Evolutionary conservation across 2,797 vertebrate species (phyloP).

Genomic region (Onychomys leucogaster): DNA sequence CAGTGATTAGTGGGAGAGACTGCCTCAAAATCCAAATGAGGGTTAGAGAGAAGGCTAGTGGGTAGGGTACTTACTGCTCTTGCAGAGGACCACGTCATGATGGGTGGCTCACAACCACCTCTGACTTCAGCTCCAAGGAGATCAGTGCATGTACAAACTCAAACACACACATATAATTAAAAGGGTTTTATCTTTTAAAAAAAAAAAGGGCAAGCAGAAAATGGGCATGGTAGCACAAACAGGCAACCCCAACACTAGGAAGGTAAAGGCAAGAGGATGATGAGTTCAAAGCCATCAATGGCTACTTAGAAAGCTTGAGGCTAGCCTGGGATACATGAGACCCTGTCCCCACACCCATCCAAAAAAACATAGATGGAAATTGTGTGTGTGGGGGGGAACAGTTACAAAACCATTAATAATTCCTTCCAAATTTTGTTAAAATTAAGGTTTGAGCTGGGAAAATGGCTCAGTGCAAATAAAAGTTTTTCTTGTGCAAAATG

Average conservation of each 20-base stretch:
- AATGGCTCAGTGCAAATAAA: not conserved
- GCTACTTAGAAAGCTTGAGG: not conserved
- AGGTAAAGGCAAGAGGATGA: not conserved
- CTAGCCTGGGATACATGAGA: not conserved
- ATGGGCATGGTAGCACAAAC: not conserved
- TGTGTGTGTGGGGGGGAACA: not conserved
- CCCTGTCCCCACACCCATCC: not conserved
- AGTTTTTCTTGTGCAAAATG: not conserved
- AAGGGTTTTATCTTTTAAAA: not conserved
- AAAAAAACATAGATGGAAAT: not conserved
- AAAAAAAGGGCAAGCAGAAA: not conserved
- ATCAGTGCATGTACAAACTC: not conserved
- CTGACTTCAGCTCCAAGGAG: not conserved
- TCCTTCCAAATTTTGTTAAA: not conserved
- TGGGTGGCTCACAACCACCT: not conserved
- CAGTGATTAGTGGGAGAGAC: not conserved
- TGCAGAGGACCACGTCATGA: not conserved
- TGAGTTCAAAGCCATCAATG: not conserved
- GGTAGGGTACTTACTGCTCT: not conserved
- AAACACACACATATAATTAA: not conserved
- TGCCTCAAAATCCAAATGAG: not conserved
- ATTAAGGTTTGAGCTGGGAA: not conserved
- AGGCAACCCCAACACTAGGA: not conserved
- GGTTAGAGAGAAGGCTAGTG: not conserved
- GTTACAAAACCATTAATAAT: conserved; percentile 30